These are phyloP conservation scores for Cyrtodaria siliqua DNA, from an alignment of 2,888 invertebrate genomes.

Conservation along the genomic window DNA sequence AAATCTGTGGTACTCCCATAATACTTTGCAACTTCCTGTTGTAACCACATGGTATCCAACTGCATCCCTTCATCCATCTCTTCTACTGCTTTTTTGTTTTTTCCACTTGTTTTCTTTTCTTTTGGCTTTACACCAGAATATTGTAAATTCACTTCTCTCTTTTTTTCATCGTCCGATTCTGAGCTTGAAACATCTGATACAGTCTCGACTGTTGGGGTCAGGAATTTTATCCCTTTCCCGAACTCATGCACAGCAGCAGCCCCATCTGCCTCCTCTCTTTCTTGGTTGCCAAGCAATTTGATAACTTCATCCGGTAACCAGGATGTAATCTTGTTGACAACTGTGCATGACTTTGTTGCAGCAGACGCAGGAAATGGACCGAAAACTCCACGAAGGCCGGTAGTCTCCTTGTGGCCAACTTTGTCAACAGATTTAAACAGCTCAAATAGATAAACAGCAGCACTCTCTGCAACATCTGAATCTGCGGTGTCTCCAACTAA, in stretches of 20 bases:
- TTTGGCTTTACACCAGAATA: constrained; percentile 54
- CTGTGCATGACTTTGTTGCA: constrained; percentile 80
- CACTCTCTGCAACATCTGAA: constrained; percentile 78
- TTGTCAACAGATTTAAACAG: constrained; percentile 75
- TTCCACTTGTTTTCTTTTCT: constrained; percentile 18
- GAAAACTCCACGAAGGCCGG: constrained; percentile 78
- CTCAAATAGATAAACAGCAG: constrained; percentile 81
- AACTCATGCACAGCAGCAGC: constrained; percentile 76
- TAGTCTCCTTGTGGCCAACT: constrained; percentile 77
- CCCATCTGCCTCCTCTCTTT: constrained; percentile 74
- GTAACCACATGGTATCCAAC: constrained; percentile 71
- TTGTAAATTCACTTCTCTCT: constrained; percentile 68
- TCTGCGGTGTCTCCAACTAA: constrained; percentile 78
- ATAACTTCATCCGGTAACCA: constrained; percentile 79
- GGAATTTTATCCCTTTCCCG: constrained; percentile 79
- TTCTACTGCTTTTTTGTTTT: neutral
- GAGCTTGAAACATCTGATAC: constrained; percentile 71
- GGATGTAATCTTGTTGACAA: constrained; percentile 73
- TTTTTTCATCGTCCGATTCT: constrained; percentile 76
- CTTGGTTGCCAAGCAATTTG: constrained; percentile 60
- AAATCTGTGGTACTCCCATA: constrained; percentile 66
- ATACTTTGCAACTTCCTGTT: constrained; percentile 69
- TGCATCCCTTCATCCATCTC: constrained; percentile 15
- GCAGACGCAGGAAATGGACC: constrained; percentile 83
- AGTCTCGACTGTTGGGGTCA: constrained; percentile 11